phyloP scores from a whole-genome alignment of 2,113 vertebrate species.

The Drymodes brunneopygia region DNA sequence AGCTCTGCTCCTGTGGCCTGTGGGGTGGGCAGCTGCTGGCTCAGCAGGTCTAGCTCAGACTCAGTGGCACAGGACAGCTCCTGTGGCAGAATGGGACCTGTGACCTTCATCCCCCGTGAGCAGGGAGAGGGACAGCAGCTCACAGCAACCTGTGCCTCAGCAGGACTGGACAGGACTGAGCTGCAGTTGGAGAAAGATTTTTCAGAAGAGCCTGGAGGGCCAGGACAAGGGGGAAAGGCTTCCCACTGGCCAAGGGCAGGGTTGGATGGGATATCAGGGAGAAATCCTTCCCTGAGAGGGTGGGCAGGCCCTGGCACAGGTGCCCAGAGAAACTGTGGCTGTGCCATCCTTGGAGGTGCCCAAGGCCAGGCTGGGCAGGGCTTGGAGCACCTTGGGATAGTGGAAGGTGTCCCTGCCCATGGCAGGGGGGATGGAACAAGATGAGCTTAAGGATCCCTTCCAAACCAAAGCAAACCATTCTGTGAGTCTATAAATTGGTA shows the following conservation, averaged over 20 bases:
- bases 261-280: background rate
- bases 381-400: accelerated
- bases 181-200: background rate
- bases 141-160: background rate
- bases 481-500: background rate
- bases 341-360: accelerated
- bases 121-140: background rate
- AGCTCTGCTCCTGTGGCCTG: background rate
- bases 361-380: accelerated
- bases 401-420: background rate
- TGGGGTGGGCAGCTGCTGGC: background rate
- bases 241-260: background rate
- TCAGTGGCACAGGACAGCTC: accelerated
- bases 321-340: background rate
- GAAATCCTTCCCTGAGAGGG: background rate
- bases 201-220: background rate
- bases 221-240: background rate
- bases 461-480: background rate
- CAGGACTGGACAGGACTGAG: background rate
- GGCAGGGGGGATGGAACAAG: background rate
- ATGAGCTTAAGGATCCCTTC: background rate
- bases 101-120: background rate
- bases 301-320: accelerated
- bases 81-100: background rate
- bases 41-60: background rate